Evolutionary conservation across 2,113 vertebrate genomes (phyloP).

Genomic region (Neolamprologus sp.): DNA sequence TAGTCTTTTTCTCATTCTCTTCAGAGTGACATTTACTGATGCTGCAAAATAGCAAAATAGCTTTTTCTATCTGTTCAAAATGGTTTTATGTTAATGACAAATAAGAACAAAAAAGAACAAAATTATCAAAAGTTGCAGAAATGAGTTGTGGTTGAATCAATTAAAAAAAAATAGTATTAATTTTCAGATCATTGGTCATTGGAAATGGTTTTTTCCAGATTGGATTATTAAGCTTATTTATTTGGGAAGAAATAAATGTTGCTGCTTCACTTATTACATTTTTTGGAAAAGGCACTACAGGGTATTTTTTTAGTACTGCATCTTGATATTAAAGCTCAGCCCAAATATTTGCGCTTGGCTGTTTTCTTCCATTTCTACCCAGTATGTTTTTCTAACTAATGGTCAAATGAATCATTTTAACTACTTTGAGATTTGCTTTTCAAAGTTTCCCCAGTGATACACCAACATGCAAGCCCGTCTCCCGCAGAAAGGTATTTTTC

Average conservation of each 20-base stretch:
- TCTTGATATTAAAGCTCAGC: background rate
- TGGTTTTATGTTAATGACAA: background rate
- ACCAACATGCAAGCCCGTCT: background rate
- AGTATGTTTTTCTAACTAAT: background rate
- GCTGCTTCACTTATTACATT: background rate
- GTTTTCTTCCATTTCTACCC: background rate
- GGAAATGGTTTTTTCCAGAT: background rate
- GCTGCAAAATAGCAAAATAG: background rate
- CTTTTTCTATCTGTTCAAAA: background rate
- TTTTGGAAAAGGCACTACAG: background rate
- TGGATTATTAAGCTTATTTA: background rate
- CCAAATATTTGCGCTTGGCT: background rate
- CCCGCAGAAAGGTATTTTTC: background rate
- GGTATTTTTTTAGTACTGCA: background rate
- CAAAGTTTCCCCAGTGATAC: background rate
- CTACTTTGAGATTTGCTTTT: background rate
- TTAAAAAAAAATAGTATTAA: background rate
- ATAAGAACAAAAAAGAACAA: background rate
- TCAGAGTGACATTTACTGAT: background rate
- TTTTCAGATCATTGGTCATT: background rate
- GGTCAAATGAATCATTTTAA: background rate
- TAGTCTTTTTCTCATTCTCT: background rate
- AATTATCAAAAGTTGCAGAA: background rate
- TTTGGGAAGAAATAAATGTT: background rate
- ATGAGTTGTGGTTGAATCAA: background rate